These are phyloP conservation scores for Drosophila atripex DNA, from an alignment of 2,888 invertebrate species.

Conservation along the genomic window DNA sequence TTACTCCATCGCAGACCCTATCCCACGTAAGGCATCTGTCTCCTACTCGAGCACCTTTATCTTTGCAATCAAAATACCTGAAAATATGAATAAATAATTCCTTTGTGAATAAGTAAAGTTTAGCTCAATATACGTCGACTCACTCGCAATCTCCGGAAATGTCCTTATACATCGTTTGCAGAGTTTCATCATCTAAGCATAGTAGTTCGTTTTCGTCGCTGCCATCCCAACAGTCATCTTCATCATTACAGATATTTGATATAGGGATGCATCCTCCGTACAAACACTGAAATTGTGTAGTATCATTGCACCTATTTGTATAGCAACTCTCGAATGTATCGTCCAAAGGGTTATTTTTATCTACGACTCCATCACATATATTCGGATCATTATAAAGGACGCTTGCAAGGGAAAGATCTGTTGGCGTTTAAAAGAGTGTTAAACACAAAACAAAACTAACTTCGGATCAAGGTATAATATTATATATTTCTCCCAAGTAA, in stretches of 20 bases:
- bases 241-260: conserved; percentile 5
- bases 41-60: neutral
- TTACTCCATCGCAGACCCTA: conserved; percentile 63
- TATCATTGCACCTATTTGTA: neutral
- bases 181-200: conserved; percentile 1
- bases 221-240: conserved; percentile 30
- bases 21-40: conserved; percentile 42
- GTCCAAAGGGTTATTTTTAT: conserved; percentile 43
- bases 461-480: no score
- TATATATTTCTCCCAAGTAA: no score
- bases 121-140: neutral
- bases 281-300: conserved; percentile 23
- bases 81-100: neutral
- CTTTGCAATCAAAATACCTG: conserved; percentile 43
- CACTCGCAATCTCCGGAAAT: conserved; percentile 33
- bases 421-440: neutral
- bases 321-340: conserved; percentile 35
- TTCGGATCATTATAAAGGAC: neutral
- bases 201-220: conserved; percentile 40
- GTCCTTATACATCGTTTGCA: neutral
- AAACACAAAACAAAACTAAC: no score
- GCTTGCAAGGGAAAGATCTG: neutral
- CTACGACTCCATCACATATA: conserved; percentile 29
- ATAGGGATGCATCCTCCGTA: conserved; percentile 49
- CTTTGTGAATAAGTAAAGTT: neutral